These are phyloP conservation scores for Tetragnatha versicolor DNA, from an alignment of 1,140 invertebrate species.

Conservation along the genomic window DNA sequence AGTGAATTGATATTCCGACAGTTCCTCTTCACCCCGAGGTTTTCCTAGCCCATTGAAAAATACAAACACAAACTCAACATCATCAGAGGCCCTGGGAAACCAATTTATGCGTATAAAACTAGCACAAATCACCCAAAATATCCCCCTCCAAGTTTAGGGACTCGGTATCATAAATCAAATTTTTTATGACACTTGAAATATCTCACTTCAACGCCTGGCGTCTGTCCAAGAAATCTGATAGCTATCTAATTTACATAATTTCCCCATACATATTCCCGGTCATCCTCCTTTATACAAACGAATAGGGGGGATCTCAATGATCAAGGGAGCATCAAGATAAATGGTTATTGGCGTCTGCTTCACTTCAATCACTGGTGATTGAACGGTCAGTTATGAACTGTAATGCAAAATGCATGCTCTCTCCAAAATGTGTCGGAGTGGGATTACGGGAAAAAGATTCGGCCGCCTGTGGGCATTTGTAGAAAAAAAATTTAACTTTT, in stretches of 20 bases:
- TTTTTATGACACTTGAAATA: constrained; percentile 42
- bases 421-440: too few relatives aligned
- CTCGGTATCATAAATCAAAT: constrained; percentile 28
- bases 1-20: too few relatives aligned
- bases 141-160: constrained; percentile 25
- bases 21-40: too few relatives aligned
- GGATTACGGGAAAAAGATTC: too few relatives aligned
- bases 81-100: too few relatives aligned
- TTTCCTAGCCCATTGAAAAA: too few relatives aligned
- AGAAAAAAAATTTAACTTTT: not conserved
- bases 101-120: constrained; percentile 13
- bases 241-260: constrained; percentile 51
- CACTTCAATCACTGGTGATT: constrained; percentile 31
- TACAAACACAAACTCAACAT: too few relatives aligned
- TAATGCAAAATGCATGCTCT: not conserved
- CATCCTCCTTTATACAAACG: constrained; percentile 38
- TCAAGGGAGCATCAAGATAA: constrained; percentile 31
- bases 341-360: constrained; percentile 44
- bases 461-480: too few relatives aligned
- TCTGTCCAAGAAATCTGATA: constrained; percentile 47
- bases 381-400: not conserved
- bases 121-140: constrained; percentile 21
- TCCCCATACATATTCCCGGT: constrained; percentile 45
- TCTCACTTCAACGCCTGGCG: constrained; percentile 47
- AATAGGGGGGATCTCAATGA: constrained; percentile 28